Percentiles rank a stretch among this genome's conserved stretches.
These are phyloP conservation scores for Megalops atlanticus DNA, from an alignment of 2,113 vertebrate species.

Conservation along the genomic window DNA sequence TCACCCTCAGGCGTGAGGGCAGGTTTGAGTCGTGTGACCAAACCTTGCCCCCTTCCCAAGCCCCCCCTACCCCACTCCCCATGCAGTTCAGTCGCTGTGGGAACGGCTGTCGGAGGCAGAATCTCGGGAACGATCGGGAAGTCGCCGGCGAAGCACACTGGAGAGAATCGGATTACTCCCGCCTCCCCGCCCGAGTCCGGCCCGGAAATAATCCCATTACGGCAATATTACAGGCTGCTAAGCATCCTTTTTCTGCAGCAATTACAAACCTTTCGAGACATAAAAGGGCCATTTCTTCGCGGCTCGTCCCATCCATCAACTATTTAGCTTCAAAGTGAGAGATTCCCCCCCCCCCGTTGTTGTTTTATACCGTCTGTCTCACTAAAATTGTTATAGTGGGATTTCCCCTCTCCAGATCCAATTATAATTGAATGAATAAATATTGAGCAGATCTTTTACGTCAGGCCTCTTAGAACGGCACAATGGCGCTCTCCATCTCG, in stretches of 20 bases:
- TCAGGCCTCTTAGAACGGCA: constrained; percentile 3
- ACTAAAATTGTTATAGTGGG: constrained; percentile 58
- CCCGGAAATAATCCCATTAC: constrained; percentile 92
- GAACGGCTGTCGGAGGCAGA: constrained; percentile 19
- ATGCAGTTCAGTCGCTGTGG: background rate
- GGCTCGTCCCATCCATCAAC: constrained; percentile 82
- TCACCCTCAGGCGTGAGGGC: too few relatives aligned
- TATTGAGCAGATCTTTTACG: constrained; percentile 20
- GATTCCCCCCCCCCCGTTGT: constrained; percentile 39
- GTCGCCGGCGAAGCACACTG: constrained; percentile 60
- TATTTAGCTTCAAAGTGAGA: constrained; percentile 80
- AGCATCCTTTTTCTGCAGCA: constrained; percentile 90
- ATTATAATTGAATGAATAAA: constrained; percentile 63
- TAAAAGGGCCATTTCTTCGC: constrained; percentile 84
- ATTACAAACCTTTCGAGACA: constrained; percentile 89
- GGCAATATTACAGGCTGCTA: constrained; percentile 85
- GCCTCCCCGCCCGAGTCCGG: constrained; percentile 70
- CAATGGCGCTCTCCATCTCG: background rate
- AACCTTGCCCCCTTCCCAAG: too few relatives aligned
- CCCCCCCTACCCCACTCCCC: background rate
- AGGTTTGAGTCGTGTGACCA: too few relatives aligned
- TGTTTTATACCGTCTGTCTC: constrained; percentile 60
- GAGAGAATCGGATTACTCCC: constrained; percentile 66
- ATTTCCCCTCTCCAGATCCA: constrained; percentile 63
- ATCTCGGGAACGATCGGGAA: constrained; percentile 33